Percentiles rank a stretch among this genome's conserved stretches.
These are phyloP conservation scores for Cichladusa arquata DNA, from an alignment of 2,113 vertebrate genomes.

Conservation along the genomic window DNA sequence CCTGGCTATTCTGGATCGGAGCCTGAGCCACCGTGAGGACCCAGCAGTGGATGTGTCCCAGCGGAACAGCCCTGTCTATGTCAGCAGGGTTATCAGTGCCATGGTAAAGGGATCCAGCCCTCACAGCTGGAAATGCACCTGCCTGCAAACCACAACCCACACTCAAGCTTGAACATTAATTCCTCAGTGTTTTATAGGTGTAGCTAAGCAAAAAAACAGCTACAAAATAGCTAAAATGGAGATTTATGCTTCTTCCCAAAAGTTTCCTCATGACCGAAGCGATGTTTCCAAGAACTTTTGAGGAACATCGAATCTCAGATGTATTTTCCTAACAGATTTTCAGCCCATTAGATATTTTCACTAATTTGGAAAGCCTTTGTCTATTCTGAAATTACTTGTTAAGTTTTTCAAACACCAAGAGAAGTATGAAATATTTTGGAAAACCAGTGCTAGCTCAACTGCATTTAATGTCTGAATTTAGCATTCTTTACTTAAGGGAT, in stretches of 20 bases:
- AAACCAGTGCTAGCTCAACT: background rate
- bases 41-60: slow-evolving; percentile 1
- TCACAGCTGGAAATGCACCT: background rate
- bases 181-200: background rate
- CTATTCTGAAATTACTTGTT: background rate
- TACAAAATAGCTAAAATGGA: background rate
- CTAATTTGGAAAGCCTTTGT: background rate
- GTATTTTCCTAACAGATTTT: background rate
- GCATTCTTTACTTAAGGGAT: background rate
- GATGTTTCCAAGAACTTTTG: background rate
- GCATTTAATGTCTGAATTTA: background rate
- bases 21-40: background rate
- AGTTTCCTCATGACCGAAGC: background rate
- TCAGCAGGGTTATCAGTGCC: slow-evolving; percentile 52
- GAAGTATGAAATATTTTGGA: background rate
- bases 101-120: background rate
- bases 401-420: background rate
- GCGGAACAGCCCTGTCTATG: slow-evolving; percentile 5
- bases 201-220: background rate
- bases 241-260: background rate
- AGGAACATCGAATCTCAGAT: background rate
- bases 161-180: background rate
- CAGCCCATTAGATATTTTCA: background rate
- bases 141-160: background rate
- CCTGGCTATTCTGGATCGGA: slow-evolving; percentile 50